Evolutionary conservation across 2,113 vertebrate genomes (phyloP).

Genomic region (Orcinus orca): DNA sequence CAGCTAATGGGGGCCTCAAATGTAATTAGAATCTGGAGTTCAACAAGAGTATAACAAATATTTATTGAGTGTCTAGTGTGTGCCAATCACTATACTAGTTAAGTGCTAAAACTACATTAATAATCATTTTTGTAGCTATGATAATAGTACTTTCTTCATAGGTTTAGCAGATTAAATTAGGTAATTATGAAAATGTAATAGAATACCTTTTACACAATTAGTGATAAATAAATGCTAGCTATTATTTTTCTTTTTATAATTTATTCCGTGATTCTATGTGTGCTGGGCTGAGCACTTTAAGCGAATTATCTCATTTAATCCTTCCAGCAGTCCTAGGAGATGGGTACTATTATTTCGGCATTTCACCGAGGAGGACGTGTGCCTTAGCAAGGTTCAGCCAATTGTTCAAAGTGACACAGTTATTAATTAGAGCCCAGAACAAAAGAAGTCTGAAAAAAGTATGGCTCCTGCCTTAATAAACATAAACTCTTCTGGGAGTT

Average conservation of each 20-base stretch:
- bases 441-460: not conserved
- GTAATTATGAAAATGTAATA: not conserved
- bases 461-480: not conserved
- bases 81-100: not conserved
- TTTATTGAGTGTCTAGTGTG: not conserved
- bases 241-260: not conserved
- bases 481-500: not conserved
- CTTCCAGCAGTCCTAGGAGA: not conserved
- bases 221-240: not conserved
- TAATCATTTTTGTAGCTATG: not conserved
- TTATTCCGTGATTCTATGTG: not conserved
- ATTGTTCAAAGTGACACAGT: not conserved
- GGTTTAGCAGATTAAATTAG: not conserved
- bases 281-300: not conserved
- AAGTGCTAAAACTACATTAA: not conserved
- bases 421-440: slow-evolving; percentile 10
- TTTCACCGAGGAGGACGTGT: not conserved
- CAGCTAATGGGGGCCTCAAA: not conserved
- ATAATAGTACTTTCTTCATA: not conserved
- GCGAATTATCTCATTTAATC: not conserved
- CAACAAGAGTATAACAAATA: not conserved
- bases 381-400: not conserved
- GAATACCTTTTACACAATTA: not conserved
- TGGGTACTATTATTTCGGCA: not conserved
- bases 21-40: not conserved